These are phyloP conservation scores for Pempheris klunzingeri DNA, from an alignment of 2,797 vertebrate species.

Conservation along the genomic window DNA sequence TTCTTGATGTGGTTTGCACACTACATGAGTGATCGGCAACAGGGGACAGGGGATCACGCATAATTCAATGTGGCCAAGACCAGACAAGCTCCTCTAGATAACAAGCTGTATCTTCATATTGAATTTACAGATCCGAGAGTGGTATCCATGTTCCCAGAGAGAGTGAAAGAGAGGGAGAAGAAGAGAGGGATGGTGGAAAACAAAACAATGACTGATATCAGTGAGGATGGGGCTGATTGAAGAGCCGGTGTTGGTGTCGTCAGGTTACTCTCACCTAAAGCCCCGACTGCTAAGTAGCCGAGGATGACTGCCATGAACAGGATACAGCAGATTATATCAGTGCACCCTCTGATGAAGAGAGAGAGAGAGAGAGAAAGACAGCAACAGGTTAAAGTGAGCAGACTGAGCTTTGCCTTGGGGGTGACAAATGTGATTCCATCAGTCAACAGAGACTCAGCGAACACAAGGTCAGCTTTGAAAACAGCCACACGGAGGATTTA, in stretches of 20 bases:
- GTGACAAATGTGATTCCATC: conserved; percentile 19
- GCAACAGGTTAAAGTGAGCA: conserved; percentile 10
- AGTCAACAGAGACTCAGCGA: conserved; percentile 28
- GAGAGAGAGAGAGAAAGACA: conserved; percentile 13
- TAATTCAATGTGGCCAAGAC: too few relatives aligned
- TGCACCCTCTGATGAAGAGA: conserved; percentile 86
- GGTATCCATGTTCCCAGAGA: too few relatives aligned
- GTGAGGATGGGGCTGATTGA: neutral
- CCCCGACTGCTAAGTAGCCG: conserved; percentile 89
- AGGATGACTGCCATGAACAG: conserved; percentile 88
- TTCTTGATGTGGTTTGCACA: too few relatives aligned
- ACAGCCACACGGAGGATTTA: neutral
- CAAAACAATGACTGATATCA: neutral
- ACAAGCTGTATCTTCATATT: neutral
- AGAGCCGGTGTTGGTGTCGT: neutral
- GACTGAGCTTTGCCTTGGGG: conserved; percentile 14
- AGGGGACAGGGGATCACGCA: too few relatives aligned
- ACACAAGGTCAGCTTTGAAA: conserved; percentile 7
- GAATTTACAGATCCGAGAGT: neutral
- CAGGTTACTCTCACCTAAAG: conserved; percentile 85
- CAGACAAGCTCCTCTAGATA: too few relatives aligned
- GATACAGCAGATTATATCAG: conserved; percentile 91
- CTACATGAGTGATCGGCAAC: too few relatives aligned
- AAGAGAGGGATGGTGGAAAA: neutral
- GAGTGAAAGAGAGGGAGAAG: too few relatives aligned